phyloP scores from a whole-genome alignment of 2,888 invertebrate genomes.

The Protodeltote pygarga region DNA sequence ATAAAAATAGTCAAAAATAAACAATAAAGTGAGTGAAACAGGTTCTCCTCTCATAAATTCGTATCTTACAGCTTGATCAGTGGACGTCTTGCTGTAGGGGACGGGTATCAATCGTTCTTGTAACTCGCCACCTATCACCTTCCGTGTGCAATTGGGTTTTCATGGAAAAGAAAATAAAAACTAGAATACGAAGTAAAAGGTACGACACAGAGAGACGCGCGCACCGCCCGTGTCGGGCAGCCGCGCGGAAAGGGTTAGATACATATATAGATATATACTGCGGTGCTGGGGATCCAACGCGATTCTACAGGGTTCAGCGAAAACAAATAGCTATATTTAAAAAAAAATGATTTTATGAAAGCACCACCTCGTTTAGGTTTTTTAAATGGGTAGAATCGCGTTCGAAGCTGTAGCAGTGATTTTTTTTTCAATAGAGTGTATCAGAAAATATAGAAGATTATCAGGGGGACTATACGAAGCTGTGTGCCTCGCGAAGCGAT shows the following conservation, averaged over 20 bases:
- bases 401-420: conserved; percentile 66
- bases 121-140: conserved; percentile 99
- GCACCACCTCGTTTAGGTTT: background rate
- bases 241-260: conserved; percentile 29
- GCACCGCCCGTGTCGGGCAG: conserved; percentile 11
- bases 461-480: conserved; percentile 76
- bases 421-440: conserved; percentile 66
- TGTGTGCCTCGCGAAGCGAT: conserved; percentile 82
- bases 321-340: conserved; percentile 2
- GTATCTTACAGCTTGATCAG: conserved; percentile 99
- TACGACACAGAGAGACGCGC: conserved; percentile 66
- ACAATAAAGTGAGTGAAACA: conserved; percentile 74
- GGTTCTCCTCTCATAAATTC: conserved; percentile 63
- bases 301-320: conserved; percentile 29
- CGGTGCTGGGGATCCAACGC: conserved; percentile 47
- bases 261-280: conserved; percentile 41
- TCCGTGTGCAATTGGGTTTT: conserved; percentile 95
- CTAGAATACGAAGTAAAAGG: conserved; percentile 84
- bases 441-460: conserved; percentile 64
- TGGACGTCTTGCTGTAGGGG: conserved; percentile 99
- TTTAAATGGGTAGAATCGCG: conserved; percentile 58
- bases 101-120: conserved; percentile 99
- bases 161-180: conserved; percentile 91
- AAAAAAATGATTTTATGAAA: background rate
- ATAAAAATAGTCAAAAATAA: conserved; percentile 65